Percentiles rank a stretch among this genome's conserved stretches.
phyloP scores from a whole-genome alignment of 1,140 invertebrate genomes.

The Hylyphantes graminicola region DNA sequence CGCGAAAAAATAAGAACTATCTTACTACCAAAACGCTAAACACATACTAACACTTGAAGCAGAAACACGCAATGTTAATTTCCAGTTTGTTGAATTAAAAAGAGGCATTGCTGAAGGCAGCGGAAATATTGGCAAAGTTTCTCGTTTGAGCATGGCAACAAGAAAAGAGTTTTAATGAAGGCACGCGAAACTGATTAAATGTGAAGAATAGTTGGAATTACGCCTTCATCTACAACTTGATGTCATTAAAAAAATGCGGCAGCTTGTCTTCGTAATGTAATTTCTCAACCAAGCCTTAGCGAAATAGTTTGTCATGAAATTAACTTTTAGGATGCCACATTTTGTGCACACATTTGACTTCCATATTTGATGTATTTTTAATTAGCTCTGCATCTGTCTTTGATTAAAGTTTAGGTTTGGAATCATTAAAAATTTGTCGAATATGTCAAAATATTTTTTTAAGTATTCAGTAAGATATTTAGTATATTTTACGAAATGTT shows the following conservation, averaged over 20 bases:
- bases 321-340: too few species aligned
- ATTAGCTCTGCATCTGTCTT: too few species aligned
- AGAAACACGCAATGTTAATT: slow-evolving; percentile 25
- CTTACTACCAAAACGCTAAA: neutral
- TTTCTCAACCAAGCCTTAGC: too few species aligned
- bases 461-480: too few species aligned
- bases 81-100: slow-evolving; percentile 25
- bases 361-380: too few species aligned
- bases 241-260: slow-evolving; percentile 4
- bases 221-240: neutral
- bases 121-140: slow-evolving; percentile 5
- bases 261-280: neutral
- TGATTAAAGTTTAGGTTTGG: too few species aligned
- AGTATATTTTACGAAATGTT: too few species aligned
- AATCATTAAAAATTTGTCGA: too few species aligned
- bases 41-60: slow-evolving; percentile 10
- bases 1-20: slow-evolving; percentile 14
- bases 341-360: too few species aligned
- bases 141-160: neutral
- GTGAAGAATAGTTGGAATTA: slow-evolving; percentile 12
- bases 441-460: too few species aligned
- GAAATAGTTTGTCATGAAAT: too few species aligned
- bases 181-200: slow-evolving; percentile 35
- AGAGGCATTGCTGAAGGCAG: neutral
- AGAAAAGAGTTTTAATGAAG: slow-evolving; percentile 5